These are phyloP conservation scores for Castor canadensis DNA, from an alignment of 2,113 vertebrate species.

Conservation along the genomic window DNA sequence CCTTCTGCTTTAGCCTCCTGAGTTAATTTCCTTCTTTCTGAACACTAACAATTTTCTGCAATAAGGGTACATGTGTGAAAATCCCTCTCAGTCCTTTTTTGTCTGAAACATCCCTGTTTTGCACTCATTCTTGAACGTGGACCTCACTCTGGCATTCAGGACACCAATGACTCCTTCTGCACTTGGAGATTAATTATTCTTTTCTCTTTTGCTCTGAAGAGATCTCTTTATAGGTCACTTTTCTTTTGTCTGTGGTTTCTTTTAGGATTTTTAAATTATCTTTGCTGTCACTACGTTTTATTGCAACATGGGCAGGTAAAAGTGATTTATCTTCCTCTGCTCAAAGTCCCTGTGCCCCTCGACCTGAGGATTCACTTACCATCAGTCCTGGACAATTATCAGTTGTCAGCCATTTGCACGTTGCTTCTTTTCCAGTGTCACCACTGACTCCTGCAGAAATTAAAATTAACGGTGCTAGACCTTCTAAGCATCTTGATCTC, in stretches of 20 bases:
- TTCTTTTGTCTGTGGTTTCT: constrained; percentile 60
- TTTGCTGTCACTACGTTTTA: constrained; percentile 44
- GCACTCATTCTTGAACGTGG: not conserved
- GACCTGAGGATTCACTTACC: not conserved
- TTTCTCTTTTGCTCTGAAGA: not conserved
- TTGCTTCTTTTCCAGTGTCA: not conserved
- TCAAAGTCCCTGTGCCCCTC: not conserved
- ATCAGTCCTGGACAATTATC: not conserved
- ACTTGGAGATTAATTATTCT: not conserved
- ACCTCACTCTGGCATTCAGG: not conserved
- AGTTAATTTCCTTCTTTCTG: not conserved
- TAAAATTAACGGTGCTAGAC: too few species aligned
- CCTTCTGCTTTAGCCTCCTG: not conserved
- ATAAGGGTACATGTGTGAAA: not conserved
- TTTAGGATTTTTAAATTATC: constrained; percentile 46
- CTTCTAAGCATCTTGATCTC: not conserved
- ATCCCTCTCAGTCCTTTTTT: not conserved
- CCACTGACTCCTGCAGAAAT: not conserved
- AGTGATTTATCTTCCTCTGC: not conserved
- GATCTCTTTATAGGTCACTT: constrained; percentile 41
- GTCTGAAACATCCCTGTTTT: not conserved
- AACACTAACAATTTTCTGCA: too few species aligned
- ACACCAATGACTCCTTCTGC: not conserved
- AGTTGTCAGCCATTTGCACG: not conserved
- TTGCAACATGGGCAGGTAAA: not conserved